Evolutionary conservation across 2,888 invertebrate genomes (phyloP).

Genomic region (Brachyopa scutellaris): DNA sequence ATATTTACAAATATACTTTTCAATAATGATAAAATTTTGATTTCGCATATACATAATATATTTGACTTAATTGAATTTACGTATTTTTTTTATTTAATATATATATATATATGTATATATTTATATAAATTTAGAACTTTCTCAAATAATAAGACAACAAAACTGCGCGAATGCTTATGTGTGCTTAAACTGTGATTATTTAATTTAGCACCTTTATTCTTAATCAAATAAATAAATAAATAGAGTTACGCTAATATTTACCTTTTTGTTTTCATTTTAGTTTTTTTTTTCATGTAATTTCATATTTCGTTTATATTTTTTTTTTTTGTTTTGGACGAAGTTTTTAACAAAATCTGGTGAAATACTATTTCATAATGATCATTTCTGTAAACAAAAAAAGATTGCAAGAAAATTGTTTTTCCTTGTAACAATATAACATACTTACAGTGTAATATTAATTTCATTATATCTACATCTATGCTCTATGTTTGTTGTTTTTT

Average conservation of each 20-base stretch:
- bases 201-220: conserved; percentile 65
- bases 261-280: conserved; percentile 6
- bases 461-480: conserved; percentile 48
- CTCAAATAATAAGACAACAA: conserved; percentile 49
- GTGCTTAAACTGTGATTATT: conserved; percentile 53
- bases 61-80: conserved; percentile 71
- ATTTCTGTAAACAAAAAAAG: conserved; percentile 39
- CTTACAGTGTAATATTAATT: conserved; percentile 58
- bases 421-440: conserved; percentile 42
- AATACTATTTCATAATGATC: background rate
- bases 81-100: conserved; percentile 47
- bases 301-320: conserved; percentile 10
- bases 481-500: too few species aligned
- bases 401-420: background rate
- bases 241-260: conserved; percentile 16
- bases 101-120: too few species aligned
- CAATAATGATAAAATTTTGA: conserved; percentile 69
- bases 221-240: conserved; percentile 23
- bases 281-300: conserved; percentile 1
- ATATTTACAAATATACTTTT: conserved; percentile 58
- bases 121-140: conserved; percentile 22
- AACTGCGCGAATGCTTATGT: conserved; percentile 39
- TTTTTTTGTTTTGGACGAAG: conserved; percentile 61
- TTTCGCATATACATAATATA: conserved; percentile 69
- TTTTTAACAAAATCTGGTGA: conserved; percentile 56